phyloP scores from a whole-genome alignment of 2,888 invertebrate genomes.

The Aphodius granarius region DNA sequence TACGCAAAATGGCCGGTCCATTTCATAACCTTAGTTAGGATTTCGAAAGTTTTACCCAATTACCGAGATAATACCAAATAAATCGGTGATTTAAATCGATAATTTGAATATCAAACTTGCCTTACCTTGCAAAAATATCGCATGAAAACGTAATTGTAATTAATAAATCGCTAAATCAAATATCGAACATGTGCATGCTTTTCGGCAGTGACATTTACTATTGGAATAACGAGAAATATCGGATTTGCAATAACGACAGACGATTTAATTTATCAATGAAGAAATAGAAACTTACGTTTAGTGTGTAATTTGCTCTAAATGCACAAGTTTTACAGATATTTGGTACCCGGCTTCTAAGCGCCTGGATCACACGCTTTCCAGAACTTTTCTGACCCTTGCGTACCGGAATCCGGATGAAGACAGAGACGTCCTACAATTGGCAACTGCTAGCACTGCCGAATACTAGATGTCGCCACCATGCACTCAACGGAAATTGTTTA shows the following conservation, averaged over 20 bases:
- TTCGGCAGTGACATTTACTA: neutral
- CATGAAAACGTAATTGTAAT: neutral
- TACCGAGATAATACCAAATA: neutral
- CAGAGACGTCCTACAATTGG: neutral
- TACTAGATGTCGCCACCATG: slow-evolving; percentile 11
- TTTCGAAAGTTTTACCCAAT: neutral
- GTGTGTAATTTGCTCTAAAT: neutral
- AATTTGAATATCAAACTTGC: neutral
- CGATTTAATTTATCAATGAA: neutral
- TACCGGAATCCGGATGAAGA: neutral
- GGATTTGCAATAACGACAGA: neutral
- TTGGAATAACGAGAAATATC: neutral
- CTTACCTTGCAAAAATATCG: neutral
- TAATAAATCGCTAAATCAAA: neutral
- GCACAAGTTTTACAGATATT: neutral
- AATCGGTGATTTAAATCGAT: neutral
- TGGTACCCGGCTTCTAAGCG: neutral
- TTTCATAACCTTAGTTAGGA: slow-evolving; percentile 25
- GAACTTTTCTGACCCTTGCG: slow-evolving; percentile 18
- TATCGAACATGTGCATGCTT: neutral
- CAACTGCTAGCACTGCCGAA: neutral
- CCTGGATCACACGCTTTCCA: slow-evolving; percentile 17
- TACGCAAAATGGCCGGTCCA: slow-evolving; percentile 27
- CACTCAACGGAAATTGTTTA: neutral
- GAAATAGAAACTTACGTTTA: neutral